Percentiles rank a stretch among this genome's conserved stretches.
Evolutionary conservation across 2,888 invertebrate species (phyloP).

Genomic region (Portevinia maculata): DNA sequence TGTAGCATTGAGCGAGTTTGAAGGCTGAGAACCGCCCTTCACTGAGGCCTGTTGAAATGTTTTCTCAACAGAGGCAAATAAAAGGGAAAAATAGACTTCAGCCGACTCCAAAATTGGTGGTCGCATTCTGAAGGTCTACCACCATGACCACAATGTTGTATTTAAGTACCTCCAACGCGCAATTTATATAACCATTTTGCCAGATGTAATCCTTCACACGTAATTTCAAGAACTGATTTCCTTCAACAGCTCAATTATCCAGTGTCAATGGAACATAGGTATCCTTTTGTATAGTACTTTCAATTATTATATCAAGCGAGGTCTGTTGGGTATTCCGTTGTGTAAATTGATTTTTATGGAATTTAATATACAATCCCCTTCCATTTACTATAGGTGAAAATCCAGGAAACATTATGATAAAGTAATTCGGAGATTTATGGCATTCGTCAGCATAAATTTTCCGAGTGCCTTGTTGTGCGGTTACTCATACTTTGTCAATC

Average conservation of each 20-base stretch:
- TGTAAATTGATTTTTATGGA: conserved; percentile 49
- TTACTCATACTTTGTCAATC: conserved; percentile 16
- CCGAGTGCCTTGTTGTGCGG: conserved; percentile 10
- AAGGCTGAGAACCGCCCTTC: conserved; percentile 70
- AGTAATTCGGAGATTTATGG: conserved; percentile 56
- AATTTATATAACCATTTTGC: conserved; percentile 29
- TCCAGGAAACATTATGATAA: conserved; percentile 26
- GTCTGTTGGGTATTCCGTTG: conserved; percentile 10
- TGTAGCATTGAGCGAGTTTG: conserved; percentile 60
- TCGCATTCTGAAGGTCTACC: conserved; percentile 42
- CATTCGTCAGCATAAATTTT: conserved; percentile 29
- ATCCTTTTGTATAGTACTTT: not conserved
- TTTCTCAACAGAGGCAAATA: conserved; percentile 49
- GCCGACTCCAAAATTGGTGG: conserved; percentile 24
- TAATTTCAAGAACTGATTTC: conserved; percentile 59
- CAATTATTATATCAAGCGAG: conserved; percentile 11
- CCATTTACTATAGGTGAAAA: conserved; percentile 16
- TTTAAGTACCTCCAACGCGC: conserved; percentile 53
- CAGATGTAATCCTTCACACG: conserved; percentile 50
- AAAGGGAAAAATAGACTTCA: conserved; percentile 49
- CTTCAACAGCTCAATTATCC: conserved; percentile 65
- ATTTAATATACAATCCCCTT: conserved; percentile 13
- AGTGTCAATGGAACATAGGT: conserved; percentile 57
- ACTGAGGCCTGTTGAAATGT: conserved; percentile 43
- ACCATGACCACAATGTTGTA: conserved; percentile 38